Conservation (phyloP, 2,797 vertebrate genomes). For the Falco concolor region DNA sequence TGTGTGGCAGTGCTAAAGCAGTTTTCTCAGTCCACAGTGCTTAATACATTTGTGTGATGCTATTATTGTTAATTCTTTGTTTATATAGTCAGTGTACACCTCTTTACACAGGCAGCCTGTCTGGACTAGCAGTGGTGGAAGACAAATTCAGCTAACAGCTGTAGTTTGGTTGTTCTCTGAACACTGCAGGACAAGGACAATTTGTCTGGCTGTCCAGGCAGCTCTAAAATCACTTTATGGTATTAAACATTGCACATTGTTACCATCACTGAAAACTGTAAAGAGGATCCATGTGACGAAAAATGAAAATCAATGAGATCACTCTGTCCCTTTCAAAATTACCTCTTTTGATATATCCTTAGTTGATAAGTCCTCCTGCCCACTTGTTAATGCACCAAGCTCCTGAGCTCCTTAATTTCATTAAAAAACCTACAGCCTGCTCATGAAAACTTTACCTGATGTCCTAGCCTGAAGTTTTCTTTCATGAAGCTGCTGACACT, state of each 20-base stretch:
- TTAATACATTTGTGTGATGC: neutral
- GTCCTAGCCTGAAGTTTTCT: neutral
- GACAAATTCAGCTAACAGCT: neutral
- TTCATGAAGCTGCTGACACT: neutral
- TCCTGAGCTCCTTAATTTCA: neutral
- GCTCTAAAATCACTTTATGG: neutral
- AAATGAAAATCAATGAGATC: neutral
- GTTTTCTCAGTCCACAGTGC: neutral
- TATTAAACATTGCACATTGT: neutral
- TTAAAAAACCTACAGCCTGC: neutral
- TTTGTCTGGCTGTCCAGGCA: neutral
- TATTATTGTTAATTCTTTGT: neutral
- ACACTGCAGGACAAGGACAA: neutral
- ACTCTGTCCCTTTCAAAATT: neutral
- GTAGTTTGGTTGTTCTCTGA: neutral
- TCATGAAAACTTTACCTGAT: neutral
- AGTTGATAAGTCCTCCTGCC: neutral
- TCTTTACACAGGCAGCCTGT: neutral
- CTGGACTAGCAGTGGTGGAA: neutral
- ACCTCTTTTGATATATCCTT: neutral
- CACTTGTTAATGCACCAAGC: neutral
- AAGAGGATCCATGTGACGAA: neutral
- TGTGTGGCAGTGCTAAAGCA: neutral
- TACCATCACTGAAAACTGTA: neutral
- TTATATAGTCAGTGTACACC: neutral